These are phyloP conservation scores for Pachyrhynchus sulphureomaculatus DNA, from an alignment of 1,140 invertebrate species.

Conservation along the genomic window DNA sequence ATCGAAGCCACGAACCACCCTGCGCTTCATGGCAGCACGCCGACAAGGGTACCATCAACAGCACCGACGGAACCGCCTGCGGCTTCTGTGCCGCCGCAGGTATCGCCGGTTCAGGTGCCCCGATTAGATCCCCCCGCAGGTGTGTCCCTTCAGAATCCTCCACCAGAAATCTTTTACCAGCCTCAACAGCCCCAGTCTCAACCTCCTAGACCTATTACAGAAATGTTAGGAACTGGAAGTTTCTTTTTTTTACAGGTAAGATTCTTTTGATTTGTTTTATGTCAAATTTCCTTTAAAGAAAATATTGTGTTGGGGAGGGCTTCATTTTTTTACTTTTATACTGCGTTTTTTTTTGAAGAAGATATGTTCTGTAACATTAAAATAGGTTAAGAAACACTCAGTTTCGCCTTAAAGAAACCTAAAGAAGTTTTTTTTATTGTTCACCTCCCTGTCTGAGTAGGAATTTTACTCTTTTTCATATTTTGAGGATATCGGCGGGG, in stretches of 20 bases:
- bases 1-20: slow-evolving; percentile 36
- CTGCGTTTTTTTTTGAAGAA: too few species aligned
- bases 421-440: too few species aligned
- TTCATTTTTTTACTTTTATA: too few species aligned
- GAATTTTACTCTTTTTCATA: too few species aligned
- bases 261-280: slow-evolving; percentile 3
- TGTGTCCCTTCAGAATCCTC: slow-evolving; percentile 25
- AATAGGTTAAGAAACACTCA: too few species aligned
- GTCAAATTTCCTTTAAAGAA: slow-evolving; percentile 10
- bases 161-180: slow-evolving; percentile 29
- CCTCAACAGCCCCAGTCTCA: slow-evolving; percentile 43
- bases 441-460: too few species aligned
- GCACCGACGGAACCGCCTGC: slow-evolving; percentile 10
- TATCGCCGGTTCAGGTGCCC: slow-evolving; percentile 41
- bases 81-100: slow-evolving; percentile 10
- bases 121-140: slow-evolving; percentile 28
- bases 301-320: not conserved
- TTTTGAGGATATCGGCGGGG: too few species aligned
- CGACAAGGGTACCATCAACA: not conserved
- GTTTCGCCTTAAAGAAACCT: too few species aligned
- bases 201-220: slow-evolving; percentile 62
- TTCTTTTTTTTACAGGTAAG: slow-evolving; percentile 72
- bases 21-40: slow-evolving; percentile 8
- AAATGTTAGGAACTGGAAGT: slow-evolving; percentile 70
- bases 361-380: too few species aligned